Conservation (phyloP, 2,888 invertebrate genomes). For the Rhamnusium bicolor region DNA sequence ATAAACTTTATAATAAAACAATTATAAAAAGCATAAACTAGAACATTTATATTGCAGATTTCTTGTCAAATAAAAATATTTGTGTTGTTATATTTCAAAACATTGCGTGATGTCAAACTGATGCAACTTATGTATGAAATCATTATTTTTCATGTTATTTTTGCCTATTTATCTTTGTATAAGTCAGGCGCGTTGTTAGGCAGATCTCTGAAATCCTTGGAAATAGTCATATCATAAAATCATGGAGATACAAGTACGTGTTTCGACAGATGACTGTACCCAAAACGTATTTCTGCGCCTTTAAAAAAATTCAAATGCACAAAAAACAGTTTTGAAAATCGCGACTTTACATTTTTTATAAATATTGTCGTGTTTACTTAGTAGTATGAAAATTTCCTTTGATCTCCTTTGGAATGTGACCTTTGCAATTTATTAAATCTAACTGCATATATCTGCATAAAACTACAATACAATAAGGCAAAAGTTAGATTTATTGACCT, state of each 20-base stretch:
- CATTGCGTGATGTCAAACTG: no score
- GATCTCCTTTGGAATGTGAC: background rate
- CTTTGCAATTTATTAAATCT: background rate
- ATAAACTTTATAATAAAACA: no score
- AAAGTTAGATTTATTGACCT: slow-evolving; percentile 13
- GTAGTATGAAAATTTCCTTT: background rate
- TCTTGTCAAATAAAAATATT: no score
- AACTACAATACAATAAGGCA: background rate
- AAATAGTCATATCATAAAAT: background rate
- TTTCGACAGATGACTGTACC: no score
- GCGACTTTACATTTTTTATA: no score
- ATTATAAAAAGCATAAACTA: no score
- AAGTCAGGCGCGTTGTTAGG: background rate
- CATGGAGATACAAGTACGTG: background rate
- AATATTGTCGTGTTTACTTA: background rate
- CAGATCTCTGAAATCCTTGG: background rate
- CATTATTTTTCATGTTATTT: background rate
- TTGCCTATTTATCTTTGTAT: background rate
- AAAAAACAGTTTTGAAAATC: no score
- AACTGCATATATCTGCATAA: background rate
- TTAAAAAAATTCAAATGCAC: no score
- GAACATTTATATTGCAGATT: no score
- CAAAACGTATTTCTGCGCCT: no score
- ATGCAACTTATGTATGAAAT: background rate
- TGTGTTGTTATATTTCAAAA: no score